Conservation (phyloP, 2,888 invertebrate genomes). For the Agrilus biguttatus region DNA sequence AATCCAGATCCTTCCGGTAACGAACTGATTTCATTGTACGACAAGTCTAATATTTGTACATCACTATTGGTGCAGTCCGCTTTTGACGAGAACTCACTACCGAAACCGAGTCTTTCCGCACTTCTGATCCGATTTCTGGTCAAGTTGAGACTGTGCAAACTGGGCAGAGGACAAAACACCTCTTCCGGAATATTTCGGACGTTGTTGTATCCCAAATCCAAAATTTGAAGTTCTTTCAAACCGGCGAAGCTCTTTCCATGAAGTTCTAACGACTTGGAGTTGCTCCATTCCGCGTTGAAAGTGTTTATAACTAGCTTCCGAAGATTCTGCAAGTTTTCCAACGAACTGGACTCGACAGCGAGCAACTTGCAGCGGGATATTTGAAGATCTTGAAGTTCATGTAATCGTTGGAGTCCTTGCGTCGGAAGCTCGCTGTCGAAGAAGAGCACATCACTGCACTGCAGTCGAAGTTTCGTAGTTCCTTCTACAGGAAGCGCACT, state of each 20-base stretch:
- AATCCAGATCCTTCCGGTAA: constrained; percentile 59
- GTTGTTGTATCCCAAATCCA: constrained; percentile 75
- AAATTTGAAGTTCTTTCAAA: constrained; percentile 60
- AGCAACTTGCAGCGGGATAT: constrained; percentile 70
- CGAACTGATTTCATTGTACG: constrained; percentile 61
- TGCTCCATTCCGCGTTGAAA: constrained; percentile 65
- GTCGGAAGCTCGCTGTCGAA: constrained; percentile 65
- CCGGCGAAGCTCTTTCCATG: constrained; percentile 57
- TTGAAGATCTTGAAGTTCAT: constrained; percentile 58
- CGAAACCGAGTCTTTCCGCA: constrained; percentile 61
- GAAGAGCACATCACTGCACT: constrained; percentile 62
- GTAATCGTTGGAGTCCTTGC: constrained; percentile 56
- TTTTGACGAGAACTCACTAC: constrained; percentile 17
- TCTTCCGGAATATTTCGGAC: constrained; percentile 65
- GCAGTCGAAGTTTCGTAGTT: constrained; percentile 55
- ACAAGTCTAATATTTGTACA: constrained; percentile 64
- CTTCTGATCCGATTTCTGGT: constrained; percentile 71
- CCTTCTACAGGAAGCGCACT: constrained; percentile 53
- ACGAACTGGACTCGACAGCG: constrained; percentile 58
- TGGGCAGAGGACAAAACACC: constrained; percentile 64
- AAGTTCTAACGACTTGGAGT: constrained; percentile 60
- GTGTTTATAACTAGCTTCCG: constrained; percentile 67
- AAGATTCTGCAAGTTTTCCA: constrained; percentile 66
- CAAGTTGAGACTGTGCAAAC: constrained; percentile 69
- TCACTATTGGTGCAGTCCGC: constrained; percentile 53